Conservation (phyloP, 2,797 vertebrate species). For the Huso huso region DNA sequence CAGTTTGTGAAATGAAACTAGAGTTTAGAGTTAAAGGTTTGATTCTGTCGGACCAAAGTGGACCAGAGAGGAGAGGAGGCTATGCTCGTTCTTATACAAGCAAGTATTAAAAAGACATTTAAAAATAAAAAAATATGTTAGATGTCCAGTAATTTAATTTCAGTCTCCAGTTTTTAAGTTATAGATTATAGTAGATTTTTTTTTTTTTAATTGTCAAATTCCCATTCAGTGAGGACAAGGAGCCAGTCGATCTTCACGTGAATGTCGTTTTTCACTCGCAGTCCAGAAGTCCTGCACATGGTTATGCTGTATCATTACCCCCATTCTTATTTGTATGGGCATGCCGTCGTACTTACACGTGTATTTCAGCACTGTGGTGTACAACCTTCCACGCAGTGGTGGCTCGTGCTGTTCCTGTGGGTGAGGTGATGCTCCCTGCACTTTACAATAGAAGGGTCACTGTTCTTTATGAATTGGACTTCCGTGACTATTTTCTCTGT, state of each 20-base stretch:
- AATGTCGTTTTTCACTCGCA: slow-evolving; percentile 33
- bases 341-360: slow-evolving; percentile 34
- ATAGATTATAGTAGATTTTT: no score
- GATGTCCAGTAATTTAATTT: slow-evolving; percentile 43
- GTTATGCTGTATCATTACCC: not conserved
- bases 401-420: no score
- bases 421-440: no score
- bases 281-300: slow-evolving; percentile 13
- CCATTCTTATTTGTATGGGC: not conserved
- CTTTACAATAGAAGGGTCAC: no score
- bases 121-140: slow-evolving; percentile 56
- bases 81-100: slow-evolving; percentile 45
- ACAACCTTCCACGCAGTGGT: slow-evolving; percentile 38
- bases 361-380: slow-evolving; percentile 48
- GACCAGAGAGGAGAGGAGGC: slow-evolving; percentile 36
- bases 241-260: slow-evolving; percentile 19
- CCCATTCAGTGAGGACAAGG: slow-evolving; percentile 18
- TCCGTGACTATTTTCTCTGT: no score
- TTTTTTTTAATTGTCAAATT: slow-evolving; percentile 14
- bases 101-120: slow-evolving; percentile 44
- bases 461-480: no score
- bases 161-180: not conserved
- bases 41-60: slow-evolving; percentile 9
- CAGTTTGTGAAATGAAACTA: not conserved
- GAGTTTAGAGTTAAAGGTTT: not conserved